Conservation (phyloP, 92 coral and sea anemone genomes). For the Parazoanthus swiftii region DNA sequence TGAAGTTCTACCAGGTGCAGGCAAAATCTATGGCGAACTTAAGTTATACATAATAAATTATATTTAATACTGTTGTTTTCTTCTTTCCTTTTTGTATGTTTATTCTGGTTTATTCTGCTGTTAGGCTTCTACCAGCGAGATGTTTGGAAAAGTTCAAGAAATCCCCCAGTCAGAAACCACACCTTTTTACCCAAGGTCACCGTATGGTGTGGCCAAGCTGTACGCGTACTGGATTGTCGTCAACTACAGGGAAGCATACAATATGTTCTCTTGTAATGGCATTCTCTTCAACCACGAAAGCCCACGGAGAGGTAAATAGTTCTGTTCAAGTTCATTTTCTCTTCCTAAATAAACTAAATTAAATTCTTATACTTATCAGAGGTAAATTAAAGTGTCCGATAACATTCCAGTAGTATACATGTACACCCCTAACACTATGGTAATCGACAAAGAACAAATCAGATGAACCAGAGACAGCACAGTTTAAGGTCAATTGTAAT, state of each 20-base stretch:
- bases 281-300: conserved; percentile 96
- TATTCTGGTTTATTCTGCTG: background rate
- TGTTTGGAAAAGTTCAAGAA: conserved; percentile 94
- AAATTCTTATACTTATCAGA: background rate
- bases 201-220: conserved; percentile 95
- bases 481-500: no score
- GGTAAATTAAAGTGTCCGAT: background rate
- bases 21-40: background rate
- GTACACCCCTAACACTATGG: no score
- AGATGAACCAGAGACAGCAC: no score
- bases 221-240: conserved; percentile 98
- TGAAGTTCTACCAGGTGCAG: conserved; percentile 89
- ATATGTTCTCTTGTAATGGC: conserved; percentile 95
- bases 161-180: conserved; percentile 94
- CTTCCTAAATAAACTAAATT: background rate
- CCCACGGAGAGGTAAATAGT: conserved; percentile 75
- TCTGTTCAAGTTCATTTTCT: background rate
- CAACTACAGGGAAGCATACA: conserved; percentile 92
- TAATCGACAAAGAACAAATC: background rate
- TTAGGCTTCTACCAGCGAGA: conserved; percentile 97
- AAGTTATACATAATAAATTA: background rate
- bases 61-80: background rate
- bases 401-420: no score
- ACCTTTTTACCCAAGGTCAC: conserved; percentile 96
- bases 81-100: background rate